Percentiles rank a stretch among this genome's conserved stretches.
phyloP scores from a whole-genome alignment of 2,113 vertebrate species.

The Pholis gunnellus region DNA sequence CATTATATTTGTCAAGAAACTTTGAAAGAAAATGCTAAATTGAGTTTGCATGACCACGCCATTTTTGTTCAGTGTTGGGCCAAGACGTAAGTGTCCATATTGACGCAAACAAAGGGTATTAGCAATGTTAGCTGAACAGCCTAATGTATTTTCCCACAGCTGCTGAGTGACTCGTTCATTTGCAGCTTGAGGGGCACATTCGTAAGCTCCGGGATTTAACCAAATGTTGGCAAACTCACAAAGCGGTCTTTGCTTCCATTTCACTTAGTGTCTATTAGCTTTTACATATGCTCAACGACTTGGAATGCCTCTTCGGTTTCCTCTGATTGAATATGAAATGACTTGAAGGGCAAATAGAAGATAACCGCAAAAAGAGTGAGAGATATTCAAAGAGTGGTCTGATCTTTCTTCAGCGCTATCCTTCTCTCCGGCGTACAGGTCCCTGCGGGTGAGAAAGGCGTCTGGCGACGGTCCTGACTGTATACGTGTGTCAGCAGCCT shows the following conservation, averaged over 20 bases:
- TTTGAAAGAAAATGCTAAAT: slow-evolving; percentile 18
- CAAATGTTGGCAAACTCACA: slow-evolving; percentile 44
- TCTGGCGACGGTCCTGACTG: slow-evolving; percentile 60
- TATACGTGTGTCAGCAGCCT: slow-evolving; percentile 68
- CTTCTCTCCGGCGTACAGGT: slow-evolving; percentile 58
- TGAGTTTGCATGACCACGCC: slow-evolving; percentile 8
- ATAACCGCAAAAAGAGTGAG: slow-evolving; percentile 40
- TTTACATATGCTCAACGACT: slow-evolving; percentile 40
- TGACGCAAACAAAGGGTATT: slow-evolving; percentile 41
- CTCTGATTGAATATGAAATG: slow-evolving; percentile 69
- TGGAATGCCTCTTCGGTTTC: slow-evolving; percentile 54
- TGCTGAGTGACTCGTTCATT: slow-evolving; percentile 51
- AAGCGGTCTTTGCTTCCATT: slow-evolving; percentile 36
- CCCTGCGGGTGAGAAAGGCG: slow-evolving; percentile 64
- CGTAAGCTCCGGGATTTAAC: slow-evolving; percentile 17
- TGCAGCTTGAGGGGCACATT: slow-evolving; percentile 41
- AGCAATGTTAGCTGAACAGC: slow-evolving; percentile 33
- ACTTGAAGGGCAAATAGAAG: slow-evolving; percentile 68
- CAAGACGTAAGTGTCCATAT: slow-evolving; percentile 24
- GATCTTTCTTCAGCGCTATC: slow-evolving; percentile 54
- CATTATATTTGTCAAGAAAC: background rate
- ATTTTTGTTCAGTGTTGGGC: slow-evolving; percentile 37
- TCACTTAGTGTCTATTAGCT: slow-evolving; percentile 59
- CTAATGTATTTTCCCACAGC: slow-evolving; percentile 35
- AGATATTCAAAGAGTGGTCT: slow-evolving; percentile 30